These are phyloP conservation scores for Microtus ochrogaster DNA, from an alignment of 2,113 vertebrate genomes.

Conservation along the genomic window DNA sequence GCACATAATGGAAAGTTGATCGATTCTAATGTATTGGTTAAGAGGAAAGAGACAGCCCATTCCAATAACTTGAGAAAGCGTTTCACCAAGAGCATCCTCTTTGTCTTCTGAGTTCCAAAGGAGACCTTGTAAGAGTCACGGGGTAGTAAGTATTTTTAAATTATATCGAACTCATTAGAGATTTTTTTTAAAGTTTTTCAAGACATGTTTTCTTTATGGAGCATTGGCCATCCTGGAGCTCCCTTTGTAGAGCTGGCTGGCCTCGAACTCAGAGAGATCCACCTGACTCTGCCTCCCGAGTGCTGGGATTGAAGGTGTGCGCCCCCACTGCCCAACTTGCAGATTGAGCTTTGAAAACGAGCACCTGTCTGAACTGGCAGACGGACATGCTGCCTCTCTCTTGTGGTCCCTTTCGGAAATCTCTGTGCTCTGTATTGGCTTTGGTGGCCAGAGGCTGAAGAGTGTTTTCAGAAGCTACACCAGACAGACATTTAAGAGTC, in stretches of 20 bases:
- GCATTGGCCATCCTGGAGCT: not conserved
- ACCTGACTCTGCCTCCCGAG: not conserved
- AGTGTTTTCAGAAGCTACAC: slow-evolving; percentile 27
- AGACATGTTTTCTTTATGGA: not conserved
- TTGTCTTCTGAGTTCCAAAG: slow-evolving; percentile 46
- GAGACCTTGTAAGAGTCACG: not conserved
- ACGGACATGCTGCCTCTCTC: slow-evolving; percentile 2
- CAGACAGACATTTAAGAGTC: slow-evolving; percentile 34
- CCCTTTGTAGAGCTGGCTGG: not conserved
- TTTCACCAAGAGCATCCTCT: slow-evolving; percentile 52
- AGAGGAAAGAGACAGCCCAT: slow-evolving; percentile 54
- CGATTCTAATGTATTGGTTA: slow-evolving; percentile 73
- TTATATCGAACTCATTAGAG: not conserved
- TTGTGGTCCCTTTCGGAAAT: not conserved
- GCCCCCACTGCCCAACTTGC: not conserved
- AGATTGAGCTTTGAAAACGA: slow-evolving; percentile 5
- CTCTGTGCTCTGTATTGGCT: not conserved
- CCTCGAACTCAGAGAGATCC: not conserved
- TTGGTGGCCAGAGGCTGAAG: not conserved
- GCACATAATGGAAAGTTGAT: slow-evolving; percentile 73
- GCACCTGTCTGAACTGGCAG: not conserved
- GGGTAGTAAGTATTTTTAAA: slow-evolving; percentile 49
- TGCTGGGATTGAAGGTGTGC: not conserved
- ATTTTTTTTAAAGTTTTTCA: not conserved
- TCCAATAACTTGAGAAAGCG: slow-evolving; percentile 56